Evolutionary conservation across 2,113 vertebrate species (phyloP).

Genomic region (Malaclemys terrapin): DNA sequence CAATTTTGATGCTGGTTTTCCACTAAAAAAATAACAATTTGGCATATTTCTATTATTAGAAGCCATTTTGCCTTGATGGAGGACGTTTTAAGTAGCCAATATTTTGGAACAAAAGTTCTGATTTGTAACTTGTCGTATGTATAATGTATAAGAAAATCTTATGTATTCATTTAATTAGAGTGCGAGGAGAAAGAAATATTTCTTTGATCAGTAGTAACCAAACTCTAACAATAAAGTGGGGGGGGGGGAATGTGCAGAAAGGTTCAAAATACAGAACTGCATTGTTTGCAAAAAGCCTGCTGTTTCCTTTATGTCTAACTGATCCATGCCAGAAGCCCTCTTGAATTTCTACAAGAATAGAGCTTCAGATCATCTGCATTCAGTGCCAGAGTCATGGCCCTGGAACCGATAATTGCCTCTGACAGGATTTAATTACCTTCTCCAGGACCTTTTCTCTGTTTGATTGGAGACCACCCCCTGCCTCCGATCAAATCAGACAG

Average conservation of each 20-base stretch:
- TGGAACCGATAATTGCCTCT: slow-evolving; percentile 93
- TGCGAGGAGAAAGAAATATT: slow-evolving; percentile 73
- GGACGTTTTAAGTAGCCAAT: slow-evolving; percentile 51
- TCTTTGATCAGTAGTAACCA: slow-evolving; percentile 77
- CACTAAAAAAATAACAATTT: slow-evolving; percentile 63
- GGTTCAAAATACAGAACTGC: slow-evolving; percentile 80
- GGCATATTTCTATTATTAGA: slow-evolving; percentile 45
- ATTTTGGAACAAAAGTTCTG: slow-evolving; percentile 69
- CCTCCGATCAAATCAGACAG: slow-evolving; percentile 90
- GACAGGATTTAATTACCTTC: slow-evolving; percentile 95
- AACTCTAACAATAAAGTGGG: slow-evolving; percentile 63
- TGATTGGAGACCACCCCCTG: slow-evolving; percentile 89
- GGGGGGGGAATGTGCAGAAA: slow-evolving; percentile 65
- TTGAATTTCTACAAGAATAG: slow-evolving; percentile 86
- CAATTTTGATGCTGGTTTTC: slow-evolving; percentile 37
- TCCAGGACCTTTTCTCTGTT: slow-evolving; percentile 90
- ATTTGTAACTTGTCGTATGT: slow-evolving; percentile 69
- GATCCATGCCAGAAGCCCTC: slow-evolving; percentile 84
- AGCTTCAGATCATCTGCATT: slow-evolving; percentile 91
- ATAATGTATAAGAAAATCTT: slow-evolving; percentile 67
- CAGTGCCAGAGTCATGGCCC: slow-evolving; percentile 89
- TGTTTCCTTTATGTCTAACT: slow-evolving; percentile 82
- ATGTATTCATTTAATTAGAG: slow-evolving; percentile 82
- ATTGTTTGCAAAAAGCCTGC: slow-evolving; percentile 86
- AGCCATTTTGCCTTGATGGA: slow-evolving; percentile 66